These are phyloP conservation scores for Hesperia comma DNA, from an alignment of 2,888 invertebrate species.

Conservation along the genomic window DNA sequence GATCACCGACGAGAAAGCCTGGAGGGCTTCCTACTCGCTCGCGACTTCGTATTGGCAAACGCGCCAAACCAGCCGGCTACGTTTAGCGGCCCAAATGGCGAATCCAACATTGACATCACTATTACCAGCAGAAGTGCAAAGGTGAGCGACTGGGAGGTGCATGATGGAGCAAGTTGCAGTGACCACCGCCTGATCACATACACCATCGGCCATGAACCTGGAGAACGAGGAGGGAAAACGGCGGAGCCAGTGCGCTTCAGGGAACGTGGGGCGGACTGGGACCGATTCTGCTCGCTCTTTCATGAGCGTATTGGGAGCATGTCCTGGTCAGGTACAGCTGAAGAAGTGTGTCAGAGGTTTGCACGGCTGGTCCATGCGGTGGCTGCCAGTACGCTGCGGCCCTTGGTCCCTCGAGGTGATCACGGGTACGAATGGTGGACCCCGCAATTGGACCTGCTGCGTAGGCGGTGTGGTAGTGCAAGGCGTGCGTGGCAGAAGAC, in stretches of 20 bases:
- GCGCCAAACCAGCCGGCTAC: constrained; percentile 21
- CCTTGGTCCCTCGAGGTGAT: too few species aligned
- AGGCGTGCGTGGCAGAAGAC: constrained; percentile 38
- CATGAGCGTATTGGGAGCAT: constrained; percentile 24
- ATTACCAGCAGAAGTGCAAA: constrained; percentile 10
- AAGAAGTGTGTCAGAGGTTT: constrained; percentile 6
- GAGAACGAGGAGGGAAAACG: too few species aligned
- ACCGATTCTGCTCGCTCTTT: too few species aligned
- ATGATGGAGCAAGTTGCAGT: constrained; percentile 35
- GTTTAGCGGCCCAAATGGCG: constrained; percentile 29
- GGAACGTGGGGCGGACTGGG: too few species aligned
- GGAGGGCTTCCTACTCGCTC: constrained; percentile 35
- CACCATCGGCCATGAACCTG: too few species aligned
- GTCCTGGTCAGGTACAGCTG: constrained; percentile 35
- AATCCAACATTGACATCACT: constrained; percentile 38
- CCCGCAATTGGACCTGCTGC: constrained; percentile 19
- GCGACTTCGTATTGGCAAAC: constrained; percentile 26
- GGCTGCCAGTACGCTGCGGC: constrained; percentile 23
- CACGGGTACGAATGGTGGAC: constrained; percentile 42
- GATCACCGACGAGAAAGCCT: constrained; percentile 25
- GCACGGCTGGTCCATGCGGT: constrained; percentile 23
- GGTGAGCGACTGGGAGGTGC: constrained; percentile 23
- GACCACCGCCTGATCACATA: constrained; percentile 44
- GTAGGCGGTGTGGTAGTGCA: neutral
- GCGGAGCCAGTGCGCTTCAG: too few species aligned